These are phyloP conservation scores for Alectura lathami DNA, from an alignment of 2,113 vertebrate species.

Conservation along the genomic window DNA sequence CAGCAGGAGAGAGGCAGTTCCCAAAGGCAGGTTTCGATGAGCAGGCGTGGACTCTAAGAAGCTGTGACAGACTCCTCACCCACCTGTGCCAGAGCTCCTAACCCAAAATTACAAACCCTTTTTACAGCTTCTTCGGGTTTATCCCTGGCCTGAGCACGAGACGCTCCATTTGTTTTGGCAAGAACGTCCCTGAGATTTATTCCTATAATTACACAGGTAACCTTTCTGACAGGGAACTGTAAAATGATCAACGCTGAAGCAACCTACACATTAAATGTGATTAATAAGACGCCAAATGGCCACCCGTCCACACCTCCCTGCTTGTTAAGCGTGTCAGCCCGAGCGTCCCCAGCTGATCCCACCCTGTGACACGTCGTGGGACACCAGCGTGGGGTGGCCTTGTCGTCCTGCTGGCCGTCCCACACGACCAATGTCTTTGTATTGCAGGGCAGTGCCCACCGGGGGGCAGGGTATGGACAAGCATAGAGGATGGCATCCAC, in stretches of 20 bases:
- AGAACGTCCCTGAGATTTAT: slow-evolving; percentile 51
- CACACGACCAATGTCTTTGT: neutral
- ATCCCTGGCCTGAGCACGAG: neutral
- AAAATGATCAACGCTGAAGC: slow-evolving; percentile 10
- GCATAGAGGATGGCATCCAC: too few species aligned
- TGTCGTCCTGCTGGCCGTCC: rapidly evolving
- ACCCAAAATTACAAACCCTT: neutral
- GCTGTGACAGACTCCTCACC: neutral
- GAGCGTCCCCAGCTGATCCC: neutral
- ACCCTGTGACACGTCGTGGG: rapidly evolving
- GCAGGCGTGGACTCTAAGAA: neutral
- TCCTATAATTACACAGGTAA: slow-evolving; percentile 36
- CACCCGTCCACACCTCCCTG: neutral
- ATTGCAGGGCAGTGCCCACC: rapidly evolving
- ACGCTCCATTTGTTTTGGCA: slow-evolving; percentile 58
- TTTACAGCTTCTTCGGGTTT: neutral
- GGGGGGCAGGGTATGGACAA: too few species aligned
- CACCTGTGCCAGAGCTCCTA: neutral
- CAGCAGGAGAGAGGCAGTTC: neutral
- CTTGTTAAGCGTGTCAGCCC: neutral
- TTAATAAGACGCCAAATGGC: slow-evolving; percentile 20
- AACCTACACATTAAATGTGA: slow-evolving; percentile 52
- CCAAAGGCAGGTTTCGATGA: neutral
- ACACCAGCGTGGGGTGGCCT: neutral
- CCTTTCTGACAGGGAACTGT: slow-evolving; percentile 29